phyloP scores from a whole-genome alignment of 2,888 invertebrate genomes.

The Lymantria monacha region DNA sequence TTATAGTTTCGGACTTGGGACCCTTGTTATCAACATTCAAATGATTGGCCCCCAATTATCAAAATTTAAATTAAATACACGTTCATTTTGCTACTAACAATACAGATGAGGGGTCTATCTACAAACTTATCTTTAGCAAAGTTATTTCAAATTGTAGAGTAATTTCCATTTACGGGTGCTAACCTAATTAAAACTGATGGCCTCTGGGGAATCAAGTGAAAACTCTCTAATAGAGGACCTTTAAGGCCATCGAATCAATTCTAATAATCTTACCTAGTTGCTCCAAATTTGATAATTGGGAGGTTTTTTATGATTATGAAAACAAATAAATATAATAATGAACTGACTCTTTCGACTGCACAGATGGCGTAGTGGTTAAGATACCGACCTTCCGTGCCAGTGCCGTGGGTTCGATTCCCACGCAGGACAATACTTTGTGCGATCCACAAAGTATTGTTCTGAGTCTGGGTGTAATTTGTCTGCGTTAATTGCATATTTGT shows the following conservation, averaged over 20 bases:
- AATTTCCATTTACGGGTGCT: constrained; percentile 26
- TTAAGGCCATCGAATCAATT: constrained; percentile 26
- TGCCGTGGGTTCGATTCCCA: too few species aligned
- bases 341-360: too few species aligned
- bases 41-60: too few species aligned
- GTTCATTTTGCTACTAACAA: not conserved
- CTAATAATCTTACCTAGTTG: constrained; percentile 26
- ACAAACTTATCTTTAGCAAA: constrained; percentile 7
- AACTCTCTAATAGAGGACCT: constrained; percentile 19
- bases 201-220: constrained; percentile 16
- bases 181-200: constrained; percentile 30
- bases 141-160: constrained; percentile 24
- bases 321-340: too few species aligned
- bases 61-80: not conserved
- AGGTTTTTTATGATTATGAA: not conserved
- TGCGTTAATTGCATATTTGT: too few species aligned
- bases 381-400: too few species aligned
- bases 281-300: not conserved
- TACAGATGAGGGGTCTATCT: not conserved
- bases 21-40: too few species aligned
- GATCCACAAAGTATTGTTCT: too few species aligned
- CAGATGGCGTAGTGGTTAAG: too few species aligned
- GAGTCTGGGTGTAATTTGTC: too few species aligned
- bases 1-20: too few species aligned
- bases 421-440: too few species aligned